Conservation (phyloP, 2,888 invertebrate genomes). For the Malacosoma neustria region DNA sequence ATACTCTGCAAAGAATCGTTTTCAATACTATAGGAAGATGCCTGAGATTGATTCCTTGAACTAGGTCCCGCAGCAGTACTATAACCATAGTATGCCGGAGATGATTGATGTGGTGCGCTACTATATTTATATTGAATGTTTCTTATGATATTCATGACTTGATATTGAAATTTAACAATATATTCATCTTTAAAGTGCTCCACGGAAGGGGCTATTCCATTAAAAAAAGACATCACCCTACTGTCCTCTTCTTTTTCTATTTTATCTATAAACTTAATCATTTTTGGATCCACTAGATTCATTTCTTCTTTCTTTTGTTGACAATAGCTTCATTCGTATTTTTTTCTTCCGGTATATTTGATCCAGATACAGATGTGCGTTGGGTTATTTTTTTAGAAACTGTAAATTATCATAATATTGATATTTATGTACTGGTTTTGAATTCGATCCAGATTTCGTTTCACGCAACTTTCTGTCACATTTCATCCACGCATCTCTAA, state of each 20-base stretch:
- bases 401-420: conserved; percentile 13
- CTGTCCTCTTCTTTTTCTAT: conserved; percentile 18
- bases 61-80: conserved; percentile 18
- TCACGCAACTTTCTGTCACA: no score
- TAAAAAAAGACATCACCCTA: conserved; percentile 18
- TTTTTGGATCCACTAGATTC: conserved; percentile 14
- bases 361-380: no score
- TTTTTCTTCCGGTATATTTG: no score
- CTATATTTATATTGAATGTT: no score
- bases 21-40: no score
- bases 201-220: conserved; percentile 14
- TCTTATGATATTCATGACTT: conserved; percentile 14
- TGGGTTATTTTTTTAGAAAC: conserved; percentile 8
- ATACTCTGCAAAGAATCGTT: no score
- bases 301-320: conserved; percentile 11
- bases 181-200: conserved; percentile 18
- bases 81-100: conserved; percentile 11
- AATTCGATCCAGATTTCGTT: no score
- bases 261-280: conserved; percentile 18
- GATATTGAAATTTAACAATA: conserved; percentile 19
- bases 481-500: no score
- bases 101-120: conserved; percentile 9
- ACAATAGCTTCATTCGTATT: no score
- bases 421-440: no score
- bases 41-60: no score